phyloP scores from a whole-genome alignment of 2,888 invertebrate genomes.

The Caenorhabditis afra region DNA sequence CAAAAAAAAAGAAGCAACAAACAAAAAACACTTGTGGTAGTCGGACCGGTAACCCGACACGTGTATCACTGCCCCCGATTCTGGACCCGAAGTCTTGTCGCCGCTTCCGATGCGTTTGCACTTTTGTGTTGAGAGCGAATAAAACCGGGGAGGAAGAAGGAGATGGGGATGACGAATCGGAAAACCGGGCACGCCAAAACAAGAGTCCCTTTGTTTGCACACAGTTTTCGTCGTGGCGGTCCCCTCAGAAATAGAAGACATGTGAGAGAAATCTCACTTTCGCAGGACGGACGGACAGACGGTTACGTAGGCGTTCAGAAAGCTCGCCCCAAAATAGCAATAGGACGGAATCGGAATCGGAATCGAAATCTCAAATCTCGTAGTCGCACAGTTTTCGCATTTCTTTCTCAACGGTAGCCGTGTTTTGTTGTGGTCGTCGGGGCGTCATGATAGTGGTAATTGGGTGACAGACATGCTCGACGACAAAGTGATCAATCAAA shows the following conservation, averaged over 20 bases:
- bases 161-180: slow-evolving; percentile 33
- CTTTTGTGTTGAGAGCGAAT: slow-evolving; percentile 20
- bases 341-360: slow-evolving; percentile 23
- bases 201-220: slow-evolving; percentile 34
- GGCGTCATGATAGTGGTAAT: slow-evolving; percentile 14
- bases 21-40: slow-evolving; percentile 39
- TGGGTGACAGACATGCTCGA: slow-evolving; percentile 49
- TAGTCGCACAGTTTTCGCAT: slow-evolving; percentile 39
- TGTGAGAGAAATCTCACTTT: slow-evolving; percentile 45
- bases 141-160: slow-evolving; percentile 7
- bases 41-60: slow-evolving; percentile 38
- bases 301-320: slow-evolving; percentile 57
- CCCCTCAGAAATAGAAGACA: slow-evolving; percentile 46
- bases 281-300: background rate
- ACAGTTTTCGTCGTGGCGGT: slow-evolving; percentile 24
- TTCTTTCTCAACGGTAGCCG: background rate
- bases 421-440: slow-evolving; percentile 6
- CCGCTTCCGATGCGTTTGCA: slow-evolving; percentile 42
- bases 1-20: slow-evolving; percentile 29
- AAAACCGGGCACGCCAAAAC: slow-evolving; percentile 54
- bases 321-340: slow-evolving; percentile 33
- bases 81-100: slow-evolving; percentile 3
- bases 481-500: slow-evolving; percentile 56
- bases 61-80: slow-evolving; percentile 23
- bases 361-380: background rate